Conservation (phyloP, 2,113 vertebrate species). For the Catharus fuscescens region DNA sequence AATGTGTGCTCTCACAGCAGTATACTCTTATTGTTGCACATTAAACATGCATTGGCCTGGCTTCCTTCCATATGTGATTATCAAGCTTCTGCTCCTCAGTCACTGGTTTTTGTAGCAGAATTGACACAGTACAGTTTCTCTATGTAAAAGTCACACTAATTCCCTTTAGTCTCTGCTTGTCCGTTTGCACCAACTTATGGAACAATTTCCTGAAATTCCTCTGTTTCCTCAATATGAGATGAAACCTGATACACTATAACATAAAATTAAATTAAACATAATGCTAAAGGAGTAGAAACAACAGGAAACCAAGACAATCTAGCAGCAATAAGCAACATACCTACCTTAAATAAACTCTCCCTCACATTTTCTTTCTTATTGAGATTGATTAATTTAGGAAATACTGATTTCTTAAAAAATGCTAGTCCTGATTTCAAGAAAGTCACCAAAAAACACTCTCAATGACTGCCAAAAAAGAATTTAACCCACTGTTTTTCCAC, state of each 20-base stretch:
- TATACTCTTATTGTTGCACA: neutral
- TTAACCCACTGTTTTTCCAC: neutral
- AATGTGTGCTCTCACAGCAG: neutral
- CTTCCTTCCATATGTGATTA: neutral
- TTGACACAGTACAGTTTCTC: neutral
- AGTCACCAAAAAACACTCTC: neutral
- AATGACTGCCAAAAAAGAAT: neutral
- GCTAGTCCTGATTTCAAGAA: neutral
- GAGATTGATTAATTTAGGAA: neutral
- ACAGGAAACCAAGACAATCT: neutral
- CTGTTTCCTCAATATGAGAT: neutral
- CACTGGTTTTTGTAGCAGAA: neutral
- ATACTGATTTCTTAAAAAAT: neutral
- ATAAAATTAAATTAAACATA: neutral
- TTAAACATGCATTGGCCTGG: neutral
- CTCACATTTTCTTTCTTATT: neutral
- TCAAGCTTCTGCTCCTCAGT: neutral
- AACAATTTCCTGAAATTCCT: neutral
- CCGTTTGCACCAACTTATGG: neutral
- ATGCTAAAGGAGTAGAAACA: neutral
- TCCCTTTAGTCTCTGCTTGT: neutral
- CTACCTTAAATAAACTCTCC: neutral
- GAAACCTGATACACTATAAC: neutral
- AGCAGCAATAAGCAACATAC: neutral
- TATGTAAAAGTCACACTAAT: neutral